phyloP scores from a whole-genome alignment of 2,888 invertebrate genomes.

The Parnassius orleans region DNA sequence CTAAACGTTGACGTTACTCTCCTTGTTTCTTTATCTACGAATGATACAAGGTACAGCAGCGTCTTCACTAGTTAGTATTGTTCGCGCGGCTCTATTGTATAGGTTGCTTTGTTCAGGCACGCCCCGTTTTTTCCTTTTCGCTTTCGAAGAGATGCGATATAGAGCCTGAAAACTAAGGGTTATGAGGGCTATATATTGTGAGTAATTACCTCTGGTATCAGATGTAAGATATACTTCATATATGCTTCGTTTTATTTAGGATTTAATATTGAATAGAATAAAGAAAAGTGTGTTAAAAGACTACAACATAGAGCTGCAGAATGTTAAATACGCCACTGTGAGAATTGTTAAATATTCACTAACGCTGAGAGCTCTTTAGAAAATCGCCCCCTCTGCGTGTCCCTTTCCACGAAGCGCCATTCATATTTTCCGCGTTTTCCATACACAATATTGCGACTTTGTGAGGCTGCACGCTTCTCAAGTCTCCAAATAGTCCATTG shows the following conservation, averaged over 20 bases:
- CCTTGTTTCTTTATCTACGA: constrained; percentile 63
- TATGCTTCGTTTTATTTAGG: constrained; percentile 3
- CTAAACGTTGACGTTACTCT: constrained; percentile 31
- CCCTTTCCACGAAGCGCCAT: constrained; percentile 58
- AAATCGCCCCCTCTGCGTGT: constrained; percentile 57
- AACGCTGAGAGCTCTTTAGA: constrained; percentile 47
- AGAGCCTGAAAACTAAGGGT: constrained; percentile 47
- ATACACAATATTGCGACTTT: constrained; percentile 75
- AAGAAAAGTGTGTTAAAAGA: constrained; percentile 18
- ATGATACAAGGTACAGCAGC: constrained; percentile 66
- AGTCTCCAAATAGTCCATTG: constrained; percentile 78
- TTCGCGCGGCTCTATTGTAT: constrained; percentile 68
- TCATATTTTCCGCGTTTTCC: constrained; percentile 77
- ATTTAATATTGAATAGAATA: constrained; percentile 16
- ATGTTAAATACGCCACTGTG: constrained; percentile 34
- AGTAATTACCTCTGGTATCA: constrained; percentile 34
- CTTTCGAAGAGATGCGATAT: constrained; percentile 60
- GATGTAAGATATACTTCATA: constrained; percentile 3
- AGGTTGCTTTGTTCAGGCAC: constrained; percentile 71
- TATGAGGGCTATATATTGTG: constrained; percentile 40
- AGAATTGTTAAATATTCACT: constrained; percentile 36
- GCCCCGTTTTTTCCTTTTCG: constrained; percentile 73
- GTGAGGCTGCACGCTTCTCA: constrained; percentile 63
- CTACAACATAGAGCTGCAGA: constrained; percentile 23
- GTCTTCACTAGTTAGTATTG: constrained; percentile 72